These are phyloP conservation scores for Chloromyia formosa DNA, from an alignment of 2,888 invertebrate species.

Conservation along the genomic window DNA sequence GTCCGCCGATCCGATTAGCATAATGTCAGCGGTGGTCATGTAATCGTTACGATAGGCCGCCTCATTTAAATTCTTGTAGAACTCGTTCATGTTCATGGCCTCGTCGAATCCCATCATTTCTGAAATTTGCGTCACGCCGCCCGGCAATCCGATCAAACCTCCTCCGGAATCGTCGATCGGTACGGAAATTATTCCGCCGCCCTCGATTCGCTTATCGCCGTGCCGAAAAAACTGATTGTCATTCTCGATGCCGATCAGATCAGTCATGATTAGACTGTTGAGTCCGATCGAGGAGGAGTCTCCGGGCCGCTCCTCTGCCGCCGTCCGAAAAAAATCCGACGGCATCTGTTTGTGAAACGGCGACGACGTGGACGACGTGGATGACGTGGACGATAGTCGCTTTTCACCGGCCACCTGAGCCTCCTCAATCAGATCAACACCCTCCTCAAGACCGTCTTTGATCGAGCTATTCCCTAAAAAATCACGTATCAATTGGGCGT, in stretches of 20 bases:
- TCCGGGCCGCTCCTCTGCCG: slow-evolving; percentile 53
- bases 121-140: neutral
- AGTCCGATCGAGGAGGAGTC: slow-evolving; percentile 48
- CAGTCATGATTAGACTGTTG: slow-evolving; percentile 50
- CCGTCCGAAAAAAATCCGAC: slow-evolving; percentile 55
- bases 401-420: slow-evolving; percentile 29
- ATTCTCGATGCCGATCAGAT: slow-evolving; percentile 49
- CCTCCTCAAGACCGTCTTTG: slow-evolving; percentile 75
- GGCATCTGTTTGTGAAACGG: slow-evolving; percentile 44
- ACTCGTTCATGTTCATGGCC: slow-evolving; percentile 72
- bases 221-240: slow-evolving; percentile 59
- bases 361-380: too few species aligned
- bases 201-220: slow-evolving; percentile 55
- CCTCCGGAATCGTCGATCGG: slow-evolving; percentile 58
- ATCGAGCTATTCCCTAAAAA: slow-evolving; percentile 73
- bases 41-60: slow-evolving; percentile 84
- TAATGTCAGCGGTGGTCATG: slow-evolving; percentile 41
- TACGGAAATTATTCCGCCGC: slow-evolving; percentile 55
- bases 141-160: slow-evolving; percentile 53
- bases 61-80: slow-evolving; percentile 87
- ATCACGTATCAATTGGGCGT: slow-evolving; percentile 67
- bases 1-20: slow-evolving; percentile 50
- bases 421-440: slow-evolving; percentile 67
- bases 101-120: slow-evolving; percentile 65
- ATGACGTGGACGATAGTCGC: neutral